Conservation (phyloP, 2,888 invertebrate genomes). For the Adelognathus sp. region DNA sequence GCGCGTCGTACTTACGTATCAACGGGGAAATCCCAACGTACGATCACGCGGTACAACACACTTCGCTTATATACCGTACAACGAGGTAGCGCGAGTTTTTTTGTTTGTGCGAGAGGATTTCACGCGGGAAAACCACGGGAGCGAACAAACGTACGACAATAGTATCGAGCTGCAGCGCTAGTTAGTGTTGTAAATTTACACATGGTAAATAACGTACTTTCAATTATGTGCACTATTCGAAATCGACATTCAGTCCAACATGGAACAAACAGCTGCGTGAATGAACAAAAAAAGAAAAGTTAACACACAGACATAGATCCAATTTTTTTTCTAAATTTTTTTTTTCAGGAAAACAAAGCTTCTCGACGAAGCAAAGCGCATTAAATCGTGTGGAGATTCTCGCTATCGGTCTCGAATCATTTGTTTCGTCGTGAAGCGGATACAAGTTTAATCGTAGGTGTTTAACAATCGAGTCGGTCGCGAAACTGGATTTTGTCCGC, state of each 20-base stretch:
- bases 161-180: neutral
- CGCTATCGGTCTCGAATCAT: neutral
- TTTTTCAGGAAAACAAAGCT: neutral
- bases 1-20: neutral
- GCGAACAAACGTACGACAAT: neutral
- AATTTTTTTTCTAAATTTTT: too few species aligned
- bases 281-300: too few species aligned
- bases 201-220: too few species aligned
- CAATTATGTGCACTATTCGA: too few species aligned
- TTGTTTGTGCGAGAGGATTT: neutral
- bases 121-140: neutral
- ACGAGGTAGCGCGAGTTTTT: neutral
- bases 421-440: neutral
- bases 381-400: neutral
- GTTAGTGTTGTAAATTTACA: too few species aligned
- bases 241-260: too few species aligned
- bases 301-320: too few species aligned
- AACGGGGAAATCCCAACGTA: conserved; percentile 42
- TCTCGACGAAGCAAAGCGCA: neutral
- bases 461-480: neutral
- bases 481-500: neutral
- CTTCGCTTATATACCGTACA: neutral
- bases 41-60: neutral
- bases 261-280: too few species aligned
- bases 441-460: neutral